Evolutionary conservation across 2,113 vertebrate genomes (phyloP).

Genomic region (Stigmatopora argus): DNA sequence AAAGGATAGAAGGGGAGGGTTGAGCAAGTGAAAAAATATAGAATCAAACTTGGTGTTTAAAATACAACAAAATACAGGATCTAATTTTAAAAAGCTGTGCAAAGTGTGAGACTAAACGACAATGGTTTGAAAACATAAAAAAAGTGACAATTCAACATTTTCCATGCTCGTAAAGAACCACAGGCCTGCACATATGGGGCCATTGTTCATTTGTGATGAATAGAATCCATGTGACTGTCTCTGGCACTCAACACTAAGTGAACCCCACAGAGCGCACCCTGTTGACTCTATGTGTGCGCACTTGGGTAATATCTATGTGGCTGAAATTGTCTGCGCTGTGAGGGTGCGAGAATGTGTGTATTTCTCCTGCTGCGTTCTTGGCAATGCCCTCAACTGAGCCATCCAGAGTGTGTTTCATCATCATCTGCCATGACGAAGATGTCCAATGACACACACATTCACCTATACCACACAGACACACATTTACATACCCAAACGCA

Average conservation of each 20-base stretch:
- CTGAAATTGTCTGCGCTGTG: constrained; percentile 19
- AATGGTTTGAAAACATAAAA: neutral
- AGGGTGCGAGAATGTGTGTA: constrained; percentile 53
- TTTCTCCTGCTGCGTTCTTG: constrained; percentile 72
- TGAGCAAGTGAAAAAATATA: constrained; percentile 11
- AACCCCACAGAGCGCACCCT: constrained; percentile 65
- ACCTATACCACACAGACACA: constrained; percentile 24
- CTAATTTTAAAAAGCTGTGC: neutral
- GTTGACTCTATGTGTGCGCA: constrained; percentile 56
- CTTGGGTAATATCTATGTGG: constrained; percentile 22
- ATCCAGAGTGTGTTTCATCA: constrained; percentile 72
- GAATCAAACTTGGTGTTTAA: neutral
- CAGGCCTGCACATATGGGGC: constrained; percentile 56
- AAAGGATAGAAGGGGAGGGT: constrained; percentile 6
- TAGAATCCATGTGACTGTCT: constrained; percentile 60
- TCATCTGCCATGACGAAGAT: constrained; percentile 76
- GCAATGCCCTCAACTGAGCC: constrained; percentile 72
- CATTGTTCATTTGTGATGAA: constrained; percentile 70
- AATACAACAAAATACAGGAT: neutral
- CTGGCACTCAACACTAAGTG: constrained; percentile 58
- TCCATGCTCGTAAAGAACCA: constrained; percentile 49
- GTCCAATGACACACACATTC: constrained; percentile 65
- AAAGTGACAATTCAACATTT: constrained; percentile 18
- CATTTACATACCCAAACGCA: neutral
- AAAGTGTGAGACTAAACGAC: neutral